These are phyloP conservation scores for Buathra laborator DNA, from an alignment of 2,888 invertebrate genomes.

Conservation along the genomic window DNA sequence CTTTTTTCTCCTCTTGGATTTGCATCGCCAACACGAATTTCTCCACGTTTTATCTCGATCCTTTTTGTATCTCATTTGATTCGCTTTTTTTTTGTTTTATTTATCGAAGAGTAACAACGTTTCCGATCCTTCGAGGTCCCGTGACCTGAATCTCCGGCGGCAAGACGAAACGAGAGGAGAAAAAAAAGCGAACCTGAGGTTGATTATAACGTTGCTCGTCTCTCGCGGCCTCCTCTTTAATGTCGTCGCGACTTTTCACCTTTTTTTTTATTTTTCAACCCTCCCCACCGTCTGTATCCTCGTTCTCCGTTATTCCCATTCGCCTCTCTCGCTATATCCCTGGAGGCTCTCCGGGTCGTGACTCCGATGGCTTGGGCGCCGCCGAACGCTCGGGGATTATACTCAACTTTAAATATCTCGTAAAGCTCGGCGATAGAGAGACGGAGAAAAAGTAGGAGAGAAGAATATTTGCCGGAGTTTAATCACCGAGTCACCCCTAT, in stretches of 20 bases:
- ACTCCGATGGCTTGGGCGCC: constrained; percentile 36
- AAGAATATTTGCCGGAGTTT: constrained; percentile 55
- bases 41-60: constrained; percentile 1
- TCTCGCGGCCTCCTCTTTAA: constrained; percentile 37
- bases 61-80: constrained; percentile 13
- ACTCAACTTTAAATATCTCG: constrained; percentile 64
- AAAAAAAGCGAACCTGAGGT: constrained; percentile 51
- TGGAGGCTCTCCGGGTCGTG: not conserved
- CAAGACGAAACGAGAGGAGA: not conserved
- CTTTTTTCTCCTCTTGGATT: not conserved
- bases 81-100: not conserved
- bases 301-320: not conserved
- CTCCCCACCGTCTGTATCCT: not conserved
- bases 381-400: constrained; percentile 29
- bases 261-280: not conserved
- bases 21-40: constrained; percentile 22
- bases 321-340: constrained; percentile 27
- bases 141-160: constrained; percentile 13
- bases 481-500: constrained; percentile 62
- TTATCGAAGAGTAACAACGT: constrained; percentile 21
- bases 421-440: constrained; percentile 45
- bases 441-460: not conserved
- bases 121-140: constrained; percentile 28
- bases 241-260: constrained; percentile 38
- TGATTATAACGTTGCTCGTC: constrained; percentile 44